Percentiles rank a stretch among this genome's conserved stretches.
Conservation (phyloP, 2,888 invertebrate genomes). For the Smittia aterrima region DNA sequence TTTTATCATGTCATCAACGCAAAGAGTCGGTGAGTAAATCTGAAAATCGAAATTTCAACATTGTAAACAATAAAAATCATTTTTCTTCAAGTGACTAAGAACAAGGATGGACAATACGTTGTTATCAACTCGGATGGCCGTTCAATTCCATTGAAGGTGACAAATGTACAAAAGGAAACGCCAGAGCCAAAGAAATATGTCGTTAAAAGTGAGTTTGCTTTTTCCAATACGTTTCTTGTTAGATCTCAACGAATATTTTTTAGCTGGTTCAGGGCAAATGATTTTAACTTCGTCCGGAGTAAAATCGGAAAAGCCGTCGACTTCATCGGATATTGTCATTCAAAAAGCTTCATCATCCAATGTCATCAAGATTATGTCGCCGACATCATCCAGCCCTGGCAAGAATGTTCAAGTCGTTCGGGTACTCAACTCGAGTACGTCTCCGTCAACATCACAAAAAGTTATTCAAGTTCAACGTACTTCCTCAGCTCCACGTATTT, state of each 20-base stretch:
- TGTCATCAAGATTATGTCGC: constrained; percentile 17
- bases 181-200: constrained; percentile 27
- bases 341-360: neutral
- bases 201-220: constrained; percentile 20
- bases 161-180: neutral
- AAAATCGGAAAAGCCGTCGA: constrained; percentile 2
- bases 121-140: constrained; percentile 20
- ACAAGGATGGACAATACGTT: constrained; percentile 25
- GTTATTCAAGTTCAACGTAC: constrained; percentile 28
- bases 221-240: too few species aligned
- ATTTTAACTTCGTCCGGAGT: neutral
- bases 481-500: constrained; percentile 15
- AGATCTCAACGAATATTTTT: neutral
- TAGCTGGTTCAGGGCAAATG: constrained; percentile 30
- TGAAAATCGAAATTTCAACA: neutral
- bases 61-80: neutral
- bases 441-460: neutral
- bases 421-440: constrained; percentile 2
- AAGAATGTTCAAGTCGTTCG: constrained; percentile 29
- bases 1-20: constrained; percentile 25
- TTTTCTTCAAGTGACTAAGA: neutral
- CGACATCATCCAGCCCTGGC: neutral
- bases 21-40: constrained; percentile 14
- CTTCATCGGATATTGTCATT: neutral
- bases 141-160: constrained; percentile 20